Conservation (phyloP, 2,888 invertebrate genomes). For the Drosophila histrio region DNA sequence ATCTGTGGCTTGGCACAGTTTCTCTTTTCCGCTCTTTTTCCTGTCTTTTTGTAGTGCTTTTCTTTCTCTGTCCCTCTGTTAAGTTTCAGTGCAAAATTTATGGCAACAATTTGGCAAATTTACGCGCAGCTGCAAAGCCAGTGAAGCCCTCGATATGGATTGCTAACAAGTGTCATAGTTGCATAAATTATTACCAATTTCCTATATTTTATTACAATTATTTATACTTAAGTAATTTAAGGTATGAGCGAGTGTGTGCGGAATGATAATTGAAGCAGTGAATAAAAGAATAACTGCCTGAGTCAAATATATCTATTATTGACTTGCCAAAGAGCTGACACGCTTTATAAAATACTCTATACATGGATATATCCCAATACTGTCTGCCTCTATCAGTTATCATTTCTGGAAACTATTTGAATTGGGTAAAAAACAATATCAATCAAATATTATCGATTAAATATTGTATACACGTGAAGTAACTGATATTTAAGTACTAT, state of each 20-base stretch:
- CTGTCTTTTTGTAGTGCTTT: slow-evolving; percentile 17
- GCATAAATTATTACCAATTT: slow-evolving; percentile 67
- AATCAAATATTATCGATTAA: too few relatives aligned
- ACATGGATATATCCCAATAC: too few relatives aligned
- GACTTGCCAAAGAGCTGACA: too few relatives aligned
- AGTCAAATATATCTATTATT: too few relatives aligned
- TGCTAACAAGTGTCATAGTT: slow-evolving; percentile 55
- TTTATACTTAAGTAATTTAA: slow-evolving; percentile 9
- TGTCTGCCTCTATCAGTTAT: too few relatives aligned
- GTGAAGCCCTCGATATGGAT: slow-evolving; percentile 8
- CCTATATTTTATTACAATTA: slow-evolving; percentile 44
- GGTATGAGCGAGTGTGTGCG: not conserved
- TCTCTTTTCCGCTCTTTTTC: not conserved
- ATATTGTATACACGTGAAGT: too few relatives aligned
- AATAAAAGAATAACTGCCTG: not conserved
- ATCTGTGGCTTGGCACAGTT: slow-evolving; percentile 27
- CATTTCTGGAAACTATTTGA: too few relatives aligned
- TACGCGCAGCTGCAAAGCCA: slow-evolving; percentile 47
- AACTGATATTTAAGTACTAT: too few relatives aligned
- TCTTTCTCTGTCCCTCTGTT: slow-evolving; percentile 1
- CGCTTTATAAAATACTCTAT: too few relatives aligned
- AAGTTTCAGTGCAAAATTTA: slow-evolving; percentile 57
- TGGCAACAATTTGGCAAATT: slow-evolving; percentile 66
- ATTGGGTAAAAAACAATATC: too few relatives aligned
- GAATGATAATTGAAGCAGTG: not conserved